A percentile compares a stretch with the other conserved stretches of the same genome.
Conservation (phyloP, 2,888 invertebrate genomes). For the Cryptocephalus primarius region DNA sequence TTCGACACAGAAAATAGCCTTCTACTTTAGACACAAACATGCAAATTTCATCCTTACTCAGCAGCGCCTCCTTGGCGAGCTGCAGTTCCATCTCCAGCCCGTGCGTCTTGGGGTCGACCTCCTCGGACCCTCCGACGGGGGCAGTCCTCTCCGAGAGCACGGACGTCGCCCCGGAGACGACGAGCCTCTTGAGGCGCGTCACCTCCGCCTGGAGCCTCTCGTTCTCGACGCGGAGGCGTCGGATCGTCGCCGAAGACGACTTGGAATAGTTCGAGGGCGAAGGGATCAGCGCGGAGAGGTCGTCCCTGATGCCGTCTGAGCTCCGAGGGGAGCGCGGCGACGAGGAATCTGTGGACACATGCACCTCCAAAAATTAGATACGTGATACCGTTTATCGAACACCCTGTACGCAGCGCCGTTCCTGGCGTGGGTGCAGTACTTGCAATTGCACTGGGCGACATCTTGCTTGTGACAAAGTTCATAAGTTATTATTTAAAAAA, state of each 20-base stretch:
- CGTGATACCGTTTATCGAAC: too few relatives aligned
- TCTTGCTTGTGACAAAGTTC: too few relatives aligned
- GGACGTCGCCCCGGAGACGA: constrained; percentile 54
- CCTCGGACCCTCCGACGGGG: constrained; percentile 9
- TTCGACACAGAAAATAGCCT: too few relatives aligned
- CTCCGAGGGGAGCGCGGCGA: constrained; percentile 31
- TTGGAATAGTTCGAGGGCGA: constrained; percentile 30
- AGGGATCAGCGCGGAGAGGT: constrained; percentile 26
- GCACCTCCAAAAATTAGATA: too few relatives aligned
- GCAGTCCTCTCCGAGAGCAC: constrained; percentile 42
- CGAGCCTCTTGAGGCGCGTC: constrained; percentile 53
- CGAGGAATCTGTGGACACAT: constrained; percentile 26
- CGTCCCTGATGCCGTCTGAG: constrained; percentile 27
- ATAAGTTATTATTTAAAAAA: too few relatives aligned
- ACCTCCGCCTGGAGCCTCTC: constrained; percentile 65
- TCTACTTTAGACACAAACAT: too few relatives aligned
- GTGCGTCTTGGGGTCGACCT: constrained; percentile 26
- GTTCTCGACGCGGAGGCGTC: constrained; percentile 62
- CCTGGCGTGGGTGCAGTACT: too few relatives aligned
- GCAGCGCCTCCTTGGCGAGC: constrained; percentile 67
- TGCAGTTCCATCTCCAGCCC: constrained; percentile 54
- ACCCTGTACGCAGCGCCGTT: too few relatives aligned
- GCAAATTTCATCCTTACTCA: constrained; percentile 29
- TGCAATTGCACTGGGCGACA: too few relatives aligned
- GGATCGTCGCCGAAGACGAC: constrained; percentile 43